These are phyloP conservation scores for Channa maculata DNA, from an alignment of 2,113 vertebrate genomes.

Conservation along the genomic window DNA sequence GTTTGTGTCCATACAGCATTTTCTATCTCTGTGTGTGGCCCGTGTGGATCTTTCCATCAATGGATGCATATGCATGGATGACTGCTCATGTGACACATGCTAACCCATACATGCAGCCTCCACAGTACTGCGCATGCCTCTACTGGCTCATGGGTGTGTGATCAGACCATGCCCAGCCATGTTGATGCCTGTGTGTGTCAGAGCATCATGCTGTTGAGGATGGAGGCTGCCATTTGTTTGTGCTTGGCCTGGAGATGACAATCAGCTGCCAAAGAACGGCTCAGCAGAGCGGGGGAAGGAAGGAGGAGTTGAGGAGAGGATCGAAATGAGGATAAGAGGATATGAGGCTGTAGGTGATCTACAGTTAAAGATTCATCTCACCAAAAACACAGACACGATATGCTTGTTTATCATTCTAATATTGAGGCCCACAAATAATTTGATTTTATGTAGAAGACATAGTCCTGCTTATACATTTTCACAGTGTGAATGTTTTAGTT, in stretches of 20 bases:
- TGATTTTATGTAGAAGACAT: not conserved
- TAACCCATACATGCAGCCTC: slow-evolving; percentile 36
- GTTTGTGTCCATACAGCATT: slow-evolving; percentile 44
- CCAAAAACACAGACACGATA: not conserved
- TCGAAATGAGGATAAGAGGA: slow-evolving; percentile 17
- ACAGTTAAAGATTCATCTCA: slow-evolving; percentile 1
- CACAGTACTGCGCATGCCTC: slow-evolving; percentile 33
- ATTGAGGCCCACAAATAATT: not conserved
- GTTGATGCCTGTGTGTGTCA: slow-evolving; percentile 58
- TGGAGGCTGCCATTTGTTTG: slow-evolving; percentile 71
- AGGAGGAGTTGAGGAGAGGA: slow-evolving; percentile 20
- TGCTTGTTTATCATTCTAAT: not conserved
- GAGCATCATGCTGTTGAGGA: slow-evolving; percentile 53
- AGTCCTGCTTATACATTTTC: too few species aligned
- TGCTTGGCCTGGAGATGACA: slow-evolving; percentile 61
- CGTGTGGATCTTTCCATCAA: slow-evolving; percentile 12
- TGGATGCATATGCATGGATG: slow-evolving; percentile 35
- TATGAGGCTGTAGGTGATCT: slow-evolving; percentile 15
- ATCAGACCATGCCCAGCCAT: slow-evolving; percentile 28
- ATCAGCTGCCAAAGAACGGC: slow-evolving; percentile 62
- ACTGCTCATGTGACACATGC: slow-evolving; percentile 44
- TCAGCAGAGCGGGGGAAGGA: slow-evolving; percentile 37
- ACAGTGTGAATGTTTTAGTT: too few species aligned
- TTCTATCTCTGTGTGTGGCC: slow-evolving; percentile 48
- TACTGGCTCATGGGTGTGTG: slow-evolving; percentile 42